Conservation (phyloP, 2,888 invertebrate genomes). For the Chrysomela aeneicollis region DNA sequence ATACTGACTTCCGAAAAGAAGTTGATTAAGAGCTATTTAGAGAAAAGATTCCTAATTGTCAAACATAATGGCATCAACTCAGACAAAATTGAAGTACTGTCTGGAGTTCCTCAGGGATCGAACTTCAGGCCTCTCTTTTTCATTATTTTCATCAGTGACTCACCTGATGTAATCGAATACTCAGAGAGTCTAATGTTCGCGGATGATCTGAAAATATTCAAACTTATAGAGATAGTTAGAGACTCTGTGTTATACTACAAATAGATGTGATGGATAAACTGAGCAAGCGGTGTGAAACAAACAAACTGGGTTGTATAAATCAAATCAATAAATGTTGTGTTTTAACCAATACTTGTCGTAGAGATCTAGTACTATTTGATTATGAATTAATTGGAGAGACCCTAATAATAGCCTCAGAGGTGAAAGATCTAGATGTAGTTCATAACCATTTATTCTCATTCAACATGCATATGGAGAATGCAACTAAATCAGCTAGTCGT, state of each 20-base stretch:
- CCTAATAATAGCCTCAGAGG: neutral
- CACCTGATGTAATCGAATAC: neutral
- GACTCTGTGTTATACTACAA: neutral
- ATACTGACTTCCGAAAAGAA: neutral
- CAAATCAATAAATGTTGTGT: constrained; percentile 9
- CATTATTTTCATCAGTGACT: neutral
- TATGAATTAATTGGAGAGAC: neutral
- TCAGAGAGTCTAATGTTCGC: constrained; percentile 9
- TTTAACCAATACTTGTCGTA: neutral
- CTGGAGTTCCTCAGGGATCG: neutral
- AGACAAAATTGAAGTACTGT: neutral
- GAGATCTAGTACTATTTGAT: neutral
- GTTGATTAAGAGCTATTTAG: neutral
- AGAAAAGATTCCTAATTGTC: neutral
- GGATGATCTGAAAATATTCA: constrained; percentile 1
- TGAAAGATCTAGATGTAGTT: too few species aligned
- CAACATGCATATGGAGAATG: too few species aligned
- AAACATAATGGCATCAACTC: neutral
- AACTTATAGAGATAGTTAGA: neutral
- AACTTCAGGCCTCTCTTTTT: neutral
- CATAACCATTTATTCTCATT: too few species aligned
- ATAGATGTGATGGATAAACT: constrained; percentile 2
- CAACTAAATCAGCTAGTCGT: too few species aligned
- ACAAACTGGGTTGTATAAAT: neutral
- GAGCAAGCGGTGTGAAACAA: too few species aligned